These are phyloP conservation scores for Andrena cerasifolii DNA, from an alignment of 1,140 invertebrate genomes.

Conservation along the genomic window DNA sequence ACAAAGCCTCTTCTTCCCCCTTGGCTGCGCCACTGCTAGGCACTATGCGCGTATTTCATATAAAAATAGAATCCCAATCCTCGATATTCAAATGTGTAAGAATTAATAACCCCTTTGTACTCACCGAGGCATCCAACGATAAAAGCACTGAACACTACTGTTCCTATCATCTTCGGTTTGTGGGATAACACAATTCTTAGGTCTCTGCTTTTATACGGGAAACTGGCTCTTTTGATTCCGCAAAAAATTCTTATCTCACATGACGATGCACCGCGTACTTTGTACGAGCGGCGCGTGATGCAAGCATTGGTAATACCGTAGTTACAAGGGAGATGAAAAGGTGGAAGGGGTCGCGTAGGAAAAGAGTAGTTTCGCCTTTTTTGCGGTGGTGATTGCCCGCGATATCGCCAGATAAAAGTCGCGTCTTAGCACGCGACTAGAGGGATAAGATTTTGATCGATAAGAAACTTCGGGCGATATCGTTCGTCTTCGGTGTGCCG, in stretches of 20 bases:
- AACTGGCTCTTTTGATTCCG: constrained; percentile 36
- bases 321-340: neutral
- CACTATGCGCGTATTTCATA: too few relatives aligned
- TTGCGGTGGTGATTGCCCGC: constrained; percentile 12
- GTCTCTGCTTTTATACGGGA: constrained; percentile 55
- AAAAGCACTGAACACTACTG: neutral
- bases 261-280: constrained; percentile 29
- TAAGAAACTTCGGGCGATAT: constrained; percentile 15
- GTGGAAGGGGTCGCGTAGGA: neutral
- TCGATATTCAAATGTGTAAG: too few relatives aligned
- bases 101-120: neutral
- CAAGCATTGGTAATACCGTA: constrained; percentile 25
- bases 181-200: neutral
- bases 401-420: constrained; percentile 34
- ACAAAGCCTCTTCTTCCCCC: too few relatives aligned
- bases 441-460: constrained; percentile 22
- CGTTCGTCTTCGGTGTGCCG: neutral
- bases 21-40: too few relatives aligned
- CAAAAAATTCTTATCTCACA: constrained; percentile 53
- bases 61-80: too few relatives aligned
- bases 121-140: constrained; percentile 36
- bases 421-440: neutral
- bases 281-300: neutral
- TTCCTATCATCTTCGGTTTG: constrained; percentile 38
- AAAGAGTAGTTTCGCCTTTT: constrained; percentile 20